Conservation (phyloP, 2,888 invertebrate species). For the Agonopterix alstromeriana region DNA sequence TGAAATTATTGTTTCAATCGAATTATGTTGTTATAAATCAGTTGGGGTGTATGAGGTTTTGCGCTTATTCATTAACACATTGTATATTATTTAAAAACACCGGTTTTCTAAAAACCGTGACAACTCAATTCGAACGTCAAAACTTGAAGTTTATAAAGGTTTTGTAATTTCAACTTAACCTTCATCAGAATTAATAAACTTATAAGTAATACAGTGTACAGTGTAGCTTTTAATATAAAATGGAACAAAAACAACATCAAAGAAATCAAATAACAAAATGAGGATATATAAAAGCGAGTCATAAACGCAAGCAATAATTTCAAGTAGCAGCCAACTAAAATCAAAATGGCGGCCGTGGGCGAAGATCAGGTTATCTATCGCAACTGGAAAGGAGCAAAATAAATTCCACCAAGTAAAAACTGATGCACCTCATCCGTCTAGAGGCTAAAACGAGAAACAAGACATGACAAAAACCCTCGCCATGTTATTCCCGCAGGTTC, state of each 20-base stretch:
- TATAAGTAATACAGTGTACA: too few relatives aligned
- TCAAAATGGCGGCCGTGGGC: slow-evolving; percentile 56
- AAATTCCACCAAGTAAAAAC: slow-evolving; percentile 56
- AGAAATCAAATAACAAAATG: neutral
- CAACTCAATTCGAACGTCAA: too few relatives aligned
- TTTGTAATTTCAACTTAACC: too few relatives aligned
- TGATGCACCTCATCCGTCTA: slow-evolving; percentile 54
- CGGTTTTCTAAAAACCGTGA: too few relatives aligned
- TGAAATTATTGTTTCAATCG: too few relatives aligned
- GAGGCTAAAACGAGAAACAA: slow-evolving; percentile 48
- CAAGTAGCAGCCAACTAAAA: slow-evolving; percentile 60
- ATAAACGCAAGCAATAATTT: slow-evolving; percentile 44
- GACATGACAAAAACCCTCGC: slow-evolving; percentile 34
- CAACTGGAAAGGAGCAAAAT: slow-evolving; percentile 29
- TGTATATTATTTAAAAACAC: too few relatives aligned
- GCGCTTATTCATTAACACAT: too few relatives aligned
- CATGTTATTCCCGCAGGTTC: slow-evolving; percentile 29
- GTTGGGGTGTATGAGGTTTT: too few relatives aligned
- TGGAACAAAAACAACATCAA: neutral
- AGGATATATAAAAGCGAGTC: neutral
- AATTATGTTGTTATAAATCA: too few relatives aligned
- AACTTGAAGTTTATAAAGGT: too few relatives aligned
- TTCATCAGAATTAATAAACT: too few relatives aligned
- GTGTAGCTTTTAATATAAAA: neutral
- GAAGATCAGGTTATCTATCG: slow-evolving; percentile 48